These are phyloP conservation scores for Oxyruncus cristatus DNA, from an alignment of 2,113 vertebrate genomes.

Conservation along the genomic window DNA sequence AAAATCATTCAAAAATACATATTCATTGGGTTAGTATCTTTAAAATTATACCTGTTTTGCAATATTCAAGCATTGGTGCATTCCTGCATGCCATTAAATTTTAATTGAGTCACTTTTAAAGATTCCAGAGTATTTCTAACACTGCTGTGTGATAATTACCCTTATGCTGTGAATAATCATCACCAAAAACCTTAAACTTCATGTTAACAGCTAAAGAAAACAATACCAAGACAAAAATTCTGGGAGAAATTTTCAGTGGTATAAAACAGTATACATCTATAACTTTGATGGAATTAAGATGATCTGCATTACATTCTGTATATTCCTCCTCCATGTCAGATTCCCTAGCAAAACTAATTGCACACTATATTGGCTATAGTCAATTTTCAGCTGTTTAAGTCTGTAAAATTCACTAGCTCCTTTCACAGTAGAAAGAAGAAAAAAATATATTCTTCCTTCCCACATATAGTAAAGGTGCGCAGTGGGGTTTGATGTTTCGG, in stretches of 20 bases:
- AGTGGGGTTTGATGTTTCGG: neutral
- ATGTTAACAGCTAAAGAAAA: neutral
- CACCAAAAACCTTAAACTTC: neutral
- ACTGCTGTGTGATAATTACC: neutral
- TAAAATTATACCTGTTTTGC: neutral
- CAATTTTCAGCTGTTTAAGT: neutral
- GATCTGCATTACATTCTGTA: neutral
- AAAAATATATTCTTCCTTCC: neutral
- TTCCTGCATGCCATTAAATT: neutral
- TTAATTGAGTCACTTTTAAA: neutral
- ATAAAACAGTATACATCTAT: neutral
- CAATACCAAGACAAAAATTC: neutral
- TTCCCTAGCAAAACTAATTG: neutral
- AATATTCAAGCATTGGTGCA: neutral
- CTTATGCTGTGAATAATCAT: neutral
- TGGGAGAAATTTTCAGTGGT: neutral
- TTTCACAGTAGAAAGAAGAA: neutral
- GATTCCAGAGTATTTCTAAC: neutral
- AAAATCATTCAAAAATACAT: neutral
- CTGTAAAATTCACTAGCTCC: neutral
- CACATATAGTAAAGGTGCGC: neutral
- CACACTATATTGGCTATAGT: neutral
- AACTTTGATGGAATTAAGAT: neutral
- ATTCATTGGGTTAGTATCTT: neutral
- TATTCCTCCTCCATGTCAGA: neutral